A percentile compares a stretch with the other conserved stretches of the same genome.
phyloP scores from a whole-genome alignment of 2,113 vertebrate species.

The Sorex fumeus region DNA sequence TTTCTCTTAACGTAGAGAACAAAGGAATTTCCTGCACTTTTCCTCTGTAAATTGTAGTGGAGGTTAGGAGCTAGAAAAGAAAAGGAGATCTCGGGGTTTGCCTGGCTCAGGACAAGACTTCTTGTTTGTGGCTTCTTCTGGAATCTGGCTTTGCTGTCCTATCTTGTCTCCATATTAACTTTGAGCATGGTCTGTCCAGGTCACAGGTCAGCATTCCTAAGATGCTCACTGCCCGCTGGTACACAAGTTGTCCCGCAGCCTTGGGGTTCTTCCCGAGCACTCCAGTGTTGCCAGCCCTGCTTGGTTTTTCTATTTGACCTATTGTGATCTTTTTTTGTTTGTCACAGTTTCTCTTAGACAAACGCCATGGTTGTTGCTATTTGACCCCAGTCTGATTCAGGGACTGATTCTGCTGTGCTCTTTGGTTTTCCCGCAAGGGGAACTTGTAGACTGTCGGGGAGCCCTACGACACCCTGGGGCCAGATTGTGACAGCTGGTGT shows the following conservation, averaged over 20 bases:
- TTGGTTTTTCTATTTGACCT: constrained; percentile 57
- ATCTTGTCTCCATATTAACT: background rate
- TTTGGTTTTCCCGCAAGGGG: constrained; percentile 82
- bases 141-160: background rate
- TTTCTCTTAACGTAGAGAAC: background rate
- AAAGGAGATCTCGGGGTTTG: background rate
- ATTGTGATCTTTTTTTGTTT: constrained; percentile 65
- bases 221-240: background rate
- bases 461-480: constrained; percentile 80
- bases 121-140: background rate
- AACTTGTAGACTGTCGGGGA: constrained; percentile 78
- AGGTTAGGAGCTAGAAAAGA: background rate
- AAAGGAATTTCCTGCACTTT: constrained; percentile 20
- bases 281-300: background rate
- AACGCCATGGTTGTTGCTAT: constrained; percentile 66
- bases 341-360: constrained; percentile 62
- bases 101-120: background rate
- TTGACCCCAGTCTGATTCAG: constrained; percentile 78
- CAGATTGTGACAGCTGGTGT: constrained; percentile 76
- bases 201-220: constrained; percentile 11
- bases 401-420: constrained; percentile 77
- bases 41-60: constrained; percentile 19
- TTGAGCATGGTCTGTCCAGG: background rate
- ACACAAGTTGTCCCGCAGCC: background rate
- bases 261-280: background rate